phyloP scores from a whole-genome alignment of 1,140 invertebrate genomes.

The Rhopalosiphum maidis region DNA sequence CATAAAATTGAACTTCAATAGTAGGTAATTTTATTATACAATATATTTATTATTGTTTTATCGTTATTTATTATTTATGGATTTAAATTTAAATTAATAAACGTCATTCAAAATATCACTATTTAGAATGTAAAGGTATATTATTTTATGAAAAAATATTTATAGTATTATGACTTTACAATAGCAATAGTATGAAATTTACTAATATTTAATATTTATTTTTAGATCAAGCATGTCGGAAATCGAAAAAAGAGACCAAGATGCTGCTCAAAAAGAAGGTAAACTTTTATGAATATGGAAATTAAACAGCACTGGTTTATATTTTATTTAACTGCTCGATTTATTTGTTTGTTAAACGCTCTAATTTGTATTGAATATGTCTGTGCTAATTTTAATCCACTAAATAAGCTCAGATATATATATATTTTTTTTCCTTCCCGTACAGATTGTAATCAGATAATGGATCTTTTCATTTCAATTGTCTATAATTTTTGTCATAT shows the following conservation, averaged over 20 bases:
- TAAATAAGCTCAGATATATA: neutral
- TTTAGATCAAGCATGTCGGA: constrained; percentile 60
- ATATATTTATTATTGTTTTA: neutral
- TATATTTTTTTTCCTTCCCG: neutral
- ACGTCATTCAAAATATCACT: no score
- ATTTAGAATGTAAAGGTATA: no score
- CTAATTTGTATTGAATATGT: neutral
- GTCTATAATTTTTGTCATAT: no score
- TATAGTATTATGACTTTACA: neutral
- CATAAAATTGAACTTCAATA: no score
- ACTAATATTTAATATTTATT: constrained; percentile 20
- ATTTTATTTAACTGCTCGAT: constrained; percentile 8
- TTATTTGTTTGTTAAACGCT: neutral
- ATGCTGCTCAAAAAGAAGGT: constrained; percentile 55
- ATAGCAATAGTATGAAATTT: neutral
- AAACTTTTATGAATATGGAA: neutral
- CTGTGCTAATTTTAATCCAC: neutral
- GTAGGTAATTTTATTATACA: neutral
- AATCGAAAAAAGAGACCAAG: constrained; percentile 54
- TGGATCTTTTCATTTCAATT: neutral
- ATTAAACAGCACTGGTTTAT: neutral
- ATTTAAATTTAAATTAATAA: no score
- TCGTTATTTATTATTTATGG: no score
- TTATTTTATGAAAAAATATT: neutral
- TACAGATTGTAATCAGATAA: neutral